Percentiles rank a stretch among this genome's conserved stretches.
Conservation (phyloP, 2,888 invertebrate genomes). For the Globia sparganii region DNA sequence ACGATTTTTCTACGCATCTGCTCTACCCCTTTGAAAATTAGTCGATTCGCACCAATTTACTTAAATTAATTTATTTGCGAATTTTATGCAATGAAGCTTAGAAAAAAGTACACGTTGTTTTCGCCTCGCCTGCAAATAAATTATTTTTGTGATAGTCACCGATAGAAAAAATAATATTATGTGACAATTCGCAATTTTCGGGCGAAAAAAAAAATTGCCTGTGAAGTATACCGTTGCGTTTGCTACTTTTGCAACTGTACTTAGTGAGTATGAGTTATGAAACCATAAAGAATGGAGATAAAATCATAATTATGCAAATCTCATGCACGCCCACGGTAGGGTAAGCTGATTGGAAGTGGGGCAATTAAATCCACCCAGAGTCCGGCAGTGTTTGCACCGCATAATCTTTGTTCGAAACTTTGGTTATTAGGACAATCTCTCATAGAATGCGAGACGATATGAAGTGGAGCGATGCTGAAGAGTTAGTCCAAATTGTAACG, state of each 20-base stretch:
- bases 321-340: slow-evolving; percentile 2
- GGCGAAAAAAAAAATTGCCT: no score
- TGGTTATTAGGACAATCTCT: slow-evolving; percentile 16
- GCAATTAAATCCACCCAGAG: slow-evolving; percentile 50
- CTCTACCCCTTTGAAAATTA: not conserved
- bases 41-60: not conserved
- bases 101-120: not conserved
- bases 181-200: not conserved
- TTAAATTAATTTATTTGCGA: not conserved
- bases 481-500: not conserved
- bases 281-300: slow-evolving; percentile 14
- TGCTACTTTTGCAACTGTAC: not conserved
- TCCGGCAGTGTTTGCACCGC: slow-evolving; percentile 42
- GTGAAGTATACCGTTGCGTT: not conserved
- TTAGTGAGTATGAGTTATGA: not conserved
- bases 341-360: slow-evolving; percentile 39
- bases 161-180: not conserved
- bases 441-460: not conserved
- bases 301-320: slow-evolving; percentile 37
- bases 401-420: slow-evolving; percentile 62
- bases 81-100: no score
- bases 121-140: not conserved
- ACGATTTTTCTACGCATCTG: not conserved
- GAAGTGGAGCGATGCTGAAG: no score
- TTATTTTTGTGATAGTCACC: not conserved